A percentile compares a stretch with the other conserved stretches of the same genome.
These are phyloP conservation scores for Herpetotheres cachinnans DNA, from an alignment of 2,113 vertebrate species.

Conservation along the genomic window DNA sequence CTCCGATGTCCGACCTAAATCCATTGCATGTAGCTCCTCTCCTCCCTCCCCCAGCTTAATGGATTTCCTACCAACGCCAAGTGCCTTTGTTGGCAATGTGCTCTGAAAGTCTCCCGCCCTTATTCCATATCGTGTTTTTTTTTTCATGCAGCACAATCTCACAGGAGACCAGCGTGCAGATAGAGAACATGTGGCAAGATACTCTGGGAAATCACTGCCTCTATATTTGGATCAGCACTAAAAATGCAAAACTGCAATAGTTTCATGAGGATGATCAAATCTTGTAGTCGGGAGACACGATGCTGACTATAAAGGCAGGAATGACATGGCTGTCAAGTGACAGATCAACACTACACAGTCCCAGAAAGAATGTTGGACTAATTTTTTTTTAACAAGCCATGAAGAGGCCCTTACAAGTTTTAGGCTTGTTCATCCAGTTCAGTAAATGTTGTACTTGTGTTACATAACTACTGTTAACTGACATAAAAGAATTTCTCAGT, in stretches of 20 bases:
- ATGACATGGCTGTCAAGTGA: background rate
- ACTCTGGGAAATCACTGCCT: background rate
- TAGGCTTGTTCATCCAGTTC: background rate
- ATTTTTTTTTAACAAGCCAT: background rate
- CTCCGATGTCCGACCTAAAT: background rate
- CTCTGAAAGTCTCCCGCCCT: background rate
- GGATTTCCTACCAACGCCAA: background rate
- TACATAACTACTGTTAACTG: background rate
- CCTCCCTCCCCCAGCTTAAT: background rate
- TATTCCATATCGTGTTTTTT: background rate
- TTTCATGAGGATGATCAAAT: background rate
- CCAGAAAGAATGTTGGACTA: background rate
- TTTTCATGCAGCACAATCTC: background rate
- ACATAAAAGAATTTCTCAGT: background rate
- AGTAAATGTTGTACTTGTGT: background rate
- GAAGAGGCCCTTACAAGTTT: background rate
- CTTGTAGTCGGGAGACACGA: fast-evolving
- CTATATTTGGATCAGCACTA: background rate
- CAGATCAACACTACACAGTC: background rate
- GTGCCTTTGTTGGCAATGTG: background rate
- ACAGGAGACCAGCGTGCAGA: background rate
- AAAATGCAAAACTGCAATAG: background rate
- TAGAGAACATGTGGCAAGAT: background rate
- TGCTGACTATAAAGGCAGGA: background rate
- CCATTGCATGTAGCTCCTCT: background rate